Conservation (phyloP, 2,888 invertebrate species). For the Cheilosia vernalis region DNA sequence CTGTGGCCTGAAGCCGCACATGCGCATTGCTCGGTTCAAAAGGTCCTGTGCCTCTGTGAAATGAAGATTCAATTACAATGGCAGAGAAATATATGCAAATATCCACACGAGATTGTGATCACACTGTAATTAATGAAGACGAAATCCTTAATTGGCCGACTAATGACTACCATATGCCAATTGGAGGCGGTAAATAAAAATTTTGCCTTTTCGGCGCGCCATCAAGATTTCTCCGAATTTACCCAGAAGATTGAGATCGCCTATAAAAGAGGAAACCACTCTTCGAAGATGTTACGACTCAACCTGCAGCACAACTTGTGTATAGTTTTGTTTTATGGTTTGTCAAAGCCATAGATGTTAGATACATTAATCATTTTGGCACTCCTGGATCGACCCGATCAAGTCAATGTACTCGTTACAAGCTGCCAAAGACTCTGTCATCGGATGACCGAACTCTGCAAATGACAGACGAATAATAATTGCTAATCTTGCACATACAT, state of each 20-base stretch:
- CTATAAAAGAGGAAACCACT: not conserved
- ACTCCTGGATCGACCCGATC: not conserved
- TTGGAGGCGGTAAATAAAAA: conserved; percentile 23
- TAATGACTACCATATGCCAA: conserved; percentile 4
- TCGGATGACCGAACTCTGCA: conserved; percentile 43
- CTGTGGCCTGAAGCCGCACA: not conserved
- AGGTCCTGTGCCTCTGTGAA: not conserved
- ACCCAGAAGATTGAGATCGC: not conserved
- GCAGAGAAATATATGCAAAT: not conserved
- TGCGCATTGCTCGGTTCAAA: conserved; percentile 7
- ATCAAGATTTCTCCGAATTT: conserved; percentile 15
- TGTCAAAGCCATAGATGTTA: conserved; percentile 28
- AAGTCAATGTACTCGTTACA: conserved; percentile 57
- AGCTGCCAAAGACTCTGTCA: conserved; percentile 4
- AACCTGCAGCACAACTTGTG: not conserved
- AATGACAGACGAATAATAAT: conserved; percentile 50
- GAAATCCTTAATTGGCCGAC: conserved; percentile 30
- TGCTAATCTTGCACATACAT: conserved; percentile 31
- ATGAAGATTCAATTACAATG: not conserved
- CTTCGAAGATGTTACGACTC: not conserved
- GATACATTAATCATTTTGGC: conserved; percentile 50
- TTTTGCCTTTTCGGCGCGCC: conserved; percentile 8
- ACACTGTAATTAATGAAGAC: conserved; percentile 33
- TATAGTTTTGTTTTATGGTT: conserved; percentile 13
- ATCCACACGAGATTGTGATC: conserved; percentile 30